These are phyloP conservation scores for Lacanobia wlatinum DNA, from an alignment of 2,888 invertebrate genomes.

Conservation along the genomic window DNA sequence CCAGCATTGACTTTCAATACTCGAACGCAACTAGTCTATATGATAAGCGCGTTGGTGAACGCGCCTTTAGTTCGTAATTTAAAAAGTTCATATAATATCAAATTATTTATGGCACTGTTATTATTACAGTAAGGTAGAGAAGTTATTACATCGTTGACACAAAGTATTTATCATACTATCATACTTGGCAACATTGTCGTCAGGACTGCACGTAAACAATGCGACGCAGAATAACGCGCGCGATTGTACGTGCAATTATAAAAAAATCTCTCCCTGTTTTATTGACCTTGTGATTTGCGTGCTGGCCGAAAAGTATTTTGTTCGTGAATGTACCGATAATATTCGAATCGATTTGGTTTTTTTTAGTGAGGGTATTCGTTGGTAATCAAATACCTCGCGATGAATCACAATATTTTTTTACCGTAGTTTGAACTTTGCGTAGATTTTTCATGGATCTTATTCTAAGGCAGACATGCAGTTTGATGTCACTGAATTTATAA, in stretches of 20 bases:
- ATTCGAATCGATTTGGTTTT: constrained; percentile 13
- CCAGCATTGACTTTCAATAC: neutral
- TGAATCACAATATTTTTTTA: constrained; percentile 16
- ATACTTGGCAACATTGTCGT: constrained; percentile 19
- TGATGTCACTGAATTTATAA: constrained; percentile 27
- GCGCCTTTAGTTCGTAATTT: constrained; percentile 8
- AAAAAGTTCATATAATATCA: constrained; percentile 9
- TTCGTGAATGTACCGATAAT: constrained; percentile 1
- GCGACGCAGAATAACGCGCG: neutral
- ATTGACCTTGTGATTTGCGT: constrained; percentile 25
- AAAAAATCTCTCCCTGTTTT: constrained; percentile 6
- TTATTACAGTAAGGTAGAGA: constrained; percentile 26
- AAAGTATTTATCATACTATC: constrained; percentile 46
- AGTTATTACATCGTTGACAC: constrained; percentile 46
- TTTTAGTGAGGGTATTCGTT: neutral
- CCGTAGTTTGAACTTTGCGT: neutral
- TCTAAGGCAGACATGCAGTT: neutral
- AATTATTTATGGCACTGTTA: constrained; percentile 25
- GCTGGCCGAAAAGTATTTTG: constrained; percentile 6
- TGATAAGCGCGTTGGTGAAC: neutral
- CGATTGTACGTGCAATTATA: neutral
- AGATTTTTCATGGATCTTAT: constrained; percentile 10
- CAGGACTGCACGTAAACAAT: constrained; percentile 49
- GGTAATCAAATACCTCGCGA: neutral
- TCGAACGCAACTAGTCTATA: neutral